These are phyloP conservation scores for Loxodonta africana DNA, from an alignment of 2,113 vertebrate species.

Conservation along the genomic window DNA sequence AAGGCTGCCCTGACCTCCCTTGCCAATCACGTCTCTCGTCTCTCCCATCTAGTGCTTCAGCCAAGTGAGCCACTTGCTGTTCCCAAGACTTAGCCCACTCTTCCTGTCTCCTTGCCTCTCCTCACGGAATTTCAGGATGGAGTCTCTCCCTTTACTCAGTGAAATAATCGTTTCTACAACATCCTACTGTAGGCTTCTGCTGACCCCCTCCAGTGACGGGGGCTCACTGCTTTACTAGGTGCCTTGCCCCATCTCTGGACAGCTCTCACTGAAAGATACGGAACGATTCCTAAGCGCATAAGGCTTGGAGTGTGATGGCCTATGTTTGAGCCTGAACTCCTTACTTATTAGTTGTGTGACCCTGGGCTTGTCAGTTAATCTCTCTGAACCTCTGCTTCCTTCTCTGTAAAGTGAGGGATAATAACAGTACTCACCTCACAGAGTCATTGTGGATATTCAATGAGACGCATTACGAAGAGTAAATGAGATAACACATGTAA, in stretches of 20 bases:
- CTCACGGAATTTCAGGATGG: neutral
- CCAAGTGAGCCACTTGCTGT: neutral
- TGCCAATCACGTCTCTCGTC: neutral
- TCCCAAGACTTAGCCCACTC: neutral
- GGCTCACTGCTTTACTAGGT: neutral
- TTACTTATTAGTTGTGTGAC: neutral
- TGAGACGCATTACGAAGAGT: no score
- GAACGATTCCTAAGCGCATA: neutral
- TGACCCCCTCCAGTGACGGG: neutral
- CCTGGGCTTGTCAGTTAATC: conserved; percentile 16
- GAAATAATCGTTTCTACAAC: neutral
- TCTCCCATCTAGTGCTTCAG: neutral
- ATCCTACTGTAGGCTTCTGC: neutral
- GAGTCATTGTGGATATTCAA: no score
- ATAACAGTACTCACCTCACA: neutral
- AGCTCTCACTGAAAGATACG: neutral
- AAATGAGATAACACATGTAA: no score
- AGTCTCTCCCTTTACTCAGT: neutral
- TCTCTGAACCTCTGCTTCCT: neutral
- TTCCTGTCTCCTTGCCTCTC: neutral
- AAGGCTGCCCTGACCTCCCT: neutral
- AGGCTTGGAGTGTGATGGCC: neutral
- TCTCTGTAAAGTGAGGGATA: neutral
- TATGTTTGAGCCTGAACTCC: neutral
- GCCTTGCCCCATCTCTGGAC: neutral